phyloP scores from a whole-genome alignment of 2,113 vertebrate species.

The Leptosomus discolor region DNA sequence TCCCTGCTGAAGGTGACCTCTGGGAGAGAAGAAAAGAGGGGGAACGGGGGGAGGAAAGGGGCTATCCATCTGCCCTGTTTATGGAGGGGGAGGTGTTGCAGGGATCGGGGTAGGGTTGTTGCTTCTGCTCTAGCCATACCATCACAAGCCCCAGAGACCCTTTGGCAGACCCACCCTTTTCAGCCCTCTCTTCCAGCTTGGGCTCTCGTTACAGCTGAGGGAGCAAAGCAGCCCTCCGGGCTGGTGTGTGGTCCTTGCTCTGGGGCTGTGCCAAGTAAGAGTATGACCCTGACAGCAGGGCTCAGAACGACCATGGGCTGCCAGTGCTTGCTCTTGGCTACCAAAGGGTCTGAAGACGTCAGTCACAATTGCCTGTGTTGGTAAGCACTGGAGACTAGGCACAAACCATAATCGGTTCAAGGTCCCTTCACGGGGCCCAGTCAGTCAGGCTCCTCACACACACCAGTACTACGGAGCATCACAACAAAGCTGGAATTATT shows the following conservation, averaged over 20 bases:
- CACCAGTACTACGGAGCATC: neutral
- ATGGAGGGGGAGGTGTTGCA: neutral
- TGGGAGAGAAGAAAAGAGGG: neutral
- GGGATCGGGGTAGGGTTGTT: neutral
- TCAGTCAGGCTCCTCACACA: neutral
- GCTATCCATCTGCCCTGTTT: neutral
- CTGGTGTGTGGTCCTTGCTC: neutral
- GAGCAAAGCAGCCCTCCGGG: neutral
- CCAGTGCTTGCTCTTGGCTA: neutral
- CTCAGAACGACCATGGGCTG: fast-evolving
- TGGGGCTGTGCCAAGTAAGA: neutral
- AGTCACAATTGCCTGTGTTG: neutral
- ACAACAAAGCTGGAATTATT: neutral
- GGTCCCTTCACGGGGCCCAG: neutral
- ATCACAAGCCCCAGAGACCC: neutral
- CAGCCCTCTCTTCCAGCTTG: neutral
- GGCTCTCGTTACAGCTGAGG: neutral
- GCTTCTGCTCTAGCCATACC: neutral
- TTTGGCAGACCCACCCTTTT: neutral
- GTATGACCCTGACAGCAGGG: fast-evolving
- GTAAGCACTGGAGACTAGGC: neutral
- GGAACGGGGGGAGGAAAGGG: fast-evolving
- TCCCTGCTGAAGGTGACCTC: conserved; percentile 42
- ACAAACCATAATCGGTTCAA: neutral
- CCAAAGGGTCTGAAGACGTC: neutral